A percentile compares a stretch with the other conserved stretches of the same genome.
phyloP scores from a whole-genome alignment of 2,113 vertebrate genomes.

The Heloderma charlesbogerti region DNA sequence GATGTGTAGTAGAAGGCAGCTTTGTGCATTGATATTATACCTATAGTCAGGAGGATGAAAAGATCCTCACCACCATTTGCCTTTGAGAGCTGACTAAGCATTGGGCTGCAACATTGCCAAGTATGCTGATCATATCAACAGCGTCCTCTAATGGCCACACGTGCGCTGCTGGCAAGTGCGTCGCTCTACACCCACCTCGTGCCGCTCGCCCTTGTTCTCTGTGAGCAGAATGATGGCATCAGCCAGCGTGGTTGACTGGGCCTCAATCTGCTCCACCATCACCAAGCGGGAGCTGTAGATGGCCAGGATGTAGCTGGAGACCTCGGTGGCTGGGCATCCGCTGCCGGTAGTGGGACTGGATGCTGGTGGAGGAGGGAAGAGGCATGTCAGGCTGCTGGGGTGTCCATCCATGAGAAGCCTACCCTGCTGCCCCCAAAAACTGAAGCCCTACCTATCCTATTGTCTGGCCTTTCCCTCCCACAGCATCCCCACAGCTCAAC shows the following conservation, averaged over 20 bases:
- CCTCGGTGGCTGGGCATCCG: slow-evolving; percentile 78
- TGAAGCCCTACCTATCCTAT: neutral
- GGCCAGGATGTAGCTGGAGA: slow-evolving; percentile 91
- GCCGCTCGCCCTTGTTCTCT: slow-evolving; percentile 96
- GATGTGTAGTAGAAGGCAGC: too few relatives aligned
- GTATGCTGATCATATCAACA: neutral
- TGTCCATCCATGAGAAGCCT: too few relatives aligned
- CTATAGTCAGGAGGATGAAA: too few relatives aligned
- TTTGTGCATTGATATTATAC: too few relatives aligned
- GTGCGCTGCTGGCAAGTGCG: too few relatives aligned
- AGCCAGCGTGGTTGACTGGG: slow-evolving; percentile 88
- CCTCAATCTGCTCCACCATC: slow-evolving; percentile 97
- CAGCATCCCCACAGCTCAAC: neutral
- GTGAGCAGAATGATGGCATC: slow-evolving; percentile 98
- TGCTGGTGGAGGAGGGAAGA: slow-evolving; percentile 69
- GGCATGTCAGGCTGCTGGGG: neutral
- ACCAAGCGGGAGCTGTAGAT: slow-evolving; percentile 98
- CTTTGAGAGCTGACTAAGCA: too few relatives aligned
- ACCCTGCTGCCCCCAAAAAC: rapidly evolving
- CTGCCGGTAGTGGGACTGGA: slow-evolving; percentile 84
- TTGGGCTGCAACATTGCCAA: too few relatives aligned
- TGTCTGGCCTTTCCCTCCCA: neutral
- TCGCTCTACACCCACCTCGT: slow-evolving; percentile 82
- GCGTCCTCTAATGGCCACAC: too few relatives aligned
- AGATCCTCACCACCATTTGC: too few relatives aligned